Evolutionary conservation across 2,113 vertebrate species (phyloP), one percentile per base, ranked within the genome.

Genomic region (Hyaena hyaena): DNA sequence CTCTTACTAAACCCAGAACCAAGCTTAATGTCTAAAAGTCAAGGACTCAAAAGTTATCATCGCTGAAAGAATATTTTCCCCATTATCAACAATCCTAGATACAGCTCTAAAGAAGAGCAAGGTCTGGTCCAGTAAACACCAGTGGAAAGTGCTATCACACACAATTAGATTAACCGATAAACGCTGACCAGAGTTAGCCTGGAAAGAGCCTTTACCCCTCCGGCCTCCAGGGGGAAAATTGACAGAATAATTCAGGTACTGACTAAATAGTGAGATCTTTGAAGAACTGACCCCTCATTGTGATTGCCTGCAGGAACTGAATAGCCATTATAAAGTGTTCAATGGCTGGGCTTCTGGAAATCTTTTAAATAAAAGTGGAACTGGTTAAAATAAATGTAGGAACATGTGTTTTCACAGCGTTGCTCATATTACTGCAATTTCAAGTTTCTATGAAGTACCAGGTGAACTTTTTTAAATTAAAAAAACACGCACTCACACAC

Each of bases 361-460:
- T 97, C 95, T 98, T 98, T 98, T 98, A 98, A 98, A 98, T 98
- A 95, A 98, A 99, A 99, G 97, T 98, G 95, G 97, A 98, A 98
- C 95, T 97, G 90, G 98, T 98, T 98, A 98, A 98, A 97, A 98
- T 98, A 96, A 98, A 98, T 96, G 97, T 98, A 98, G 2, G 77
- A 98, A 98, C 98, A 98, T 65, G 83, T 98, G 98, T 98, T 98
- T 98, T 98, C 98, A 98, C 98, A 98, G 97, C 95, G 95, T 97
- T 98, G 98, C 84, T 97, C 97, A 66, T 88, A 98, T 98, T 98
- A 98, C 48, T 97, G 94, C 97, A 98, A 98, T 98, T 95, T 97
- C 98, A 94, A 97, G 82, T 97, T 97, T 97, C 98, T 98, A 93
- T 98, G 97, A 99, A 99, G 97, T 98, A 97, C 97, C 98, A 99